Evolutionary conservation across 2,113 vertebrate species (phyloP), one percentile per base, ranked within the genome.

Genomic region (Dicerorhinus sumatrensis): DNA sequence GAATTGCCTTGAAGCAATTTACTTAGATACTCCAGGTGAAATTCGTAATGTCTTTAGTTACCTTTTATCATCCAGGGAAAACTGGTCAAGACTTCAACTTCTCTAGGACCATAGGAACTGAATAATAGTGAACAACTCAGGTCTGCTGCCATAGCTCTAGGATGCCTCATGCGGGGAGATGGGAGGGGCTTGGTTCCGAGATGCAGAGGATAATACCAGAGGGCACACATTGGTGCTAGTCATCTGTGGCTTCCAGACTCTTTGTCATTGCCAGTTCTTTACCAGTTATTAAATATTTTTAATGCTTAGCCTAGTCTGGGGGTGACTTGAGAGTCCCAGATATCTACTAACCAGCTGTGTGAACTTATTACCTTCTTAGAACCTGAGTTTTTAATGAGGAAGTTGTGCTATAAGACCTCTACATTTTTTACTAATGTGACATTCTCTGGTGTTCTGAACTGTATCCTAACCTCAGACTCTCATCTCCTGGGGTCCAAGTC

Each of bases 1-100:
- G 7, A 94, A 82, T 86, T 92, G 46, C 2, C 18, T 46, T 46
- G 12, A 77, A 79, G 27, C 18, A 67, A 46, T 89, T 89, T 76
- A 92, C 39, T 86, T n/a, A 83, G 36, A 48, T 20, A 93, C 63
- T n/a, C 23, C 54, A 82, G 46, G 54, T 81, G 76, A 89, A 92
- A 58, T 33, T 14, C 16, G 62, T 36, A 79, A 14, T 84, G 31
- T 94, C 60, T 85, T 51, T 21, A 58, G 7, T 58, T 72, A 20
- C 8, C 20, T 89, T 95, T 79, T 58, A 58, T 33, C 13, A 73
- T 31, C 79, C 14, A 87, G 46, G 36, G 58, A 63, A 89, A 88
- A 67, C 18, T 69, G 73, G 48, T 63, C 11, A 62, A 85, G 36
- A 58, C 62, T 54, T 21, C 20, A 36, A 93, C 25, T 54, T 85